Evolutionary conservation across 2,888 invertebrate species (phyloP), one percentile per base, ranked within the genome.

Genomic region (Strigamia maritima): DNA sequence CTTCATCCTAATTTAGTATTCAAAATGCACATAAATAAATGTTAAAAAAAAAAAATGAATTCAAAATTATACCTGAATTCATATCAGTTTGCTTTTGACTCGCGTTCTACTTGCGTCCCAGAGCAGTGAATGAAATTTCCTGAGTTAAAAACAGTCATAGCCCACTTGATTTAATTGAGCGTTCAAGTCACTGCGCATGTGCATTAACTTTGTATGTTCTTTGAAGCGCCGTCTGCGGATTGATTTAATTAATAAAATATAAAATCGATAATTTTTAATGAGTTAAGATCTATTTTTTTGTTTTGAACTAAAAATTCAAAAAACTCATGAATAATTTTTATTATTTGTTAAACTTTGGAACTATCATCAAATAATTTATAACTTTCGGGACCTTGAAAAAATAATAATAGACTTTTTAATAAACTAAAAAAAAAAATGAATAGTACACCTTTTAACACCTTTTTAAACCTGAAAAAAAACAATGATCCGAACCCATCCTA

Each of bases 111-210:
- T 60, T 24, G 22, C 24, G 60, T 60, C 60, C 60, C 60, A 19
- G 60, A 60, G 60, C 22, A 24, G 24, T 60, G 60, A 60, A 60
- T 60, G 60, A 60, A n/a, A 24, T 60, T 60, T 60, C 60, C 60
- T 60, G 60, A 60, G 60, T 60, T 60, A 24, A 19, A 24, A 60
- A 60, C 44, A 60, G 60, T 60, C 60, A 60, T 24, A 60, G 60
- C 60, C 60, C 60, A 22, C 22, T 60, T 60, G 60, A 22, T 60
- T 60, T 60, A 60, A 60, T 60, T 60, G 22, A 60, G 60, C 24
- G 60, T 1, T n/a, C 22, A 8, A 24, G 22, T 60, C 16, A 10
- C 7, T 24, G 60, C 60, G 60, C 60, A 60, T 60, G 60, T 24
- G 60, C 60, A 60, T 19, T 22, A 8, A 24, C 2, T 19, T 60